Base-by-base conservation (phyloP, 1,140 invertebrate species). In the Drosophila aff. region DNA sequence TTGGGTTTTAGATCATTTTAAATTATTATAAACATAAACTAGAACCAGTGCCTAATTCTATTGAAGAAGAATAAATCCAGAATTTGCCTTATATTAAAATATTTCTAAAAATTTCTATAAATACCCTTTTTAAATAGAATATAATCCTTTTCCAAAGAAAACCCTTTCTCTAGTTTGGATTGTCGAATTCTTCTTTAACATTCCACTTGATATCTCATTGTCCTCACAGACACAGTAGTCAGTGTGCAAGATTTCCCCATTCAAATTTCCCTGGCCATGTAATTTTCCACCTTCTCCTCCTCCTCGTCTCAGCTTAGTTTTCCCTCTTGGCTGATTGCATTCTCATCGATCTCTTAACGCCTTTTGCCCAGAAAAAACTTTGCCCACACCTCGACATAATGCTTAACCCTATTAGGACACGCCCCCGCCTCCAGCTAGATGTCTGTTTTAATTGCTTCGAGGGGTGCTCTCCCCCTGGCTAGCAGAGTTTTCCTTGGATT, bases 401-500 rank as follows among this genome's bases (percentile, higher is more conserved):
- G 68, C 77, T 80, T 80, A 79, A 79, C 77, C 77, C 76, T 65
- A 66, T 80, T 80, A 67, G 53, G 58, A 68, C 49, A 44, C 57
- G 33, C 68, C 63, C 64, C 63, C 55, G 68, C 60, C 61, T 41
- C 73, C 74, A 28, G 59, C 18, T 16, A 16, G 61, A 73, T 79
- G 80, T 68, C 74, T 76, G 59, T 55, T 72, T 86, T 85, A 85
- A 85, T 85, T 82, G 82, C 79, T 85, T 36, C 74, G 80, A 75
- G 69, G 69, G 74, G 49, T 55, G 23, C 23, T n/a, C 15, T 10
- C 15, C 47, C 46, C 23, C 23, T 2, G n/a, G 18, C 36, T 18
- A 6, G 26, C 60, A 28, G 33, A 28, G 33, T 47, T 65, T 68
- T 40, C 36, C 46, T 38, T 38, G 52, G 52, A 3, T 57, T 57